Percentiles rank a stretch among this genome's conserved stretches.
Evolutionary conservation across 2,113 vertebrate species (phyloP).

Genomic region (Ictalurus furcatus): DNA sequence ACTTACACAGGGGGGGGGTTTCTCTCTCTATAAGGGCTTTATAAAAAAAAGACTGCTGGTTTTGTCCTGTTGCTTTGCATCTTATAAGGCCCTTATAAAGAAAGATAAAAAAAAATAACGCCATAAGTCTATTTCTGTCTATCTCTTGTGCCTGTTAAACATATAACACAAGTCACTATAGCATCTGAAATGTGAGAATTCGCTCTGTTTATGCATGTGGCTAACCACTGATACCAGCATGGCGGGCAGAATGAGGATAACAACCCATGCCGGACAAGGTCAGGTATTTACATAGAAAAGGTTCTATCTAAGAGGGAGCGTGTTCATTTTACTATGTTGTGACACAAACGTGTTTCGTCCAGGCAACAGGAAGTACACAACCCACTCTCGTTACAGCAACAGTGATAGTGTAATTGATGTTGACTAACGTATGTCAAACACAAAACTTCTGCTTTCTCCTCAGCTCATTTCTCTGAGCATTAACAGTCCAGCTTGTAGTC

Average conservation of each 20-base stretch:
- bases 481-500: conserved; percentile 33
- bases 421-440: conserved; percentile 19
- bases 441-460: conserved; percentile 34
- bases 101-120: neutral
- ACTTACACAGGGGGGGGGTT: too few relatives aligned
- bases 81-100: neutral
- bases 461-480: neutral
- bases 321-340: neutral
- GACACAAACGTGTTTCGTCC: neutral
- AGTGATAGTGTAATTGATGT: conserved; percentile 43
- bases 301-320: neutral
- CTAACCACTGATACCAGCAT: neutral
- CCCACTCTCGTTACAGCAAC: neutral
- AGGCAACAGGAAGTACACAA: neutral
- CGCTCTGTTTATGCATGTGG: neutral
- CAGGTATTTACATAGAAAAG: neutral
- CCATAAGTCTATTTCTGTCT: neutral
- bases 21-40: too few relatives aligned
- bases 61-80: neutral
- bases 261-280: neutral
- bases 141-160: neutral
- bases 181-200: neutral
- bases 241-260: neutral
- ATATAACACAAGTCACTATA: neutral
- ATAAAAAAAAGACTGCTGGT: neutral